Evolutionary conservation across 2,797 vertebrate genomes (phyloP).

Genomic region (Enteromius viviparus): DNA sequence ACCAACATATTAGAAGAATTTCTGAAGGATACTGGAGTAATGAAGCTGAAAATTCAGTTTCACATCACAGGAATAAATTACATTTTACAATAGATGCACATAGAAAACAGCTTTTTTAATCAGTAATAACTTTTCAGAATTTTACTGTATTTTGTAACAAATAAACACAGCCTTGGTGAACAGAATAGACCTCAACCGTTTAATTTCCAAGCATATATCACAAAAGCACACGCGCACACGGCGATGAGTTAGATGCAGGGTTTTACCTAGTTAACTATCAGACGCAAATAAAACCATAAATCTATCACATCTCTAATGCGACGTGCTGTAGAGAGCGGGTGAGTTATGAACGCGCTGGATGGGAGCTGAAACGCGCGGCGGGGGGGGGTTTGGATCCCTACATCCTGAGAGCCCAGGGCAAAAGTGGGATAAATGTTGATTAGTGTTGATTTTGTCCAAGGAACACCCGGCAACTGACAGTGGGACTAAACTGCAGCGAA

Average conservation of each 20-base stretch:
- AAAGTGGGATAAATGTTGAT: constrained; percentile 99
- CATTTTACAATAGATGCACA: neutral
- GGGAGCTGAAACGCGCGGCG: constrained; percentile 94
- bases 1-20: neutral
- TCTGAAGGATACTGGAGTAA: neutral
- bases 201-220: neutral
- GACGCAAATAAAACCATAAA: constrained; percentile 98
- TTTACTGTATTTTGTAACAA: neutral
- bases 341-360: constrained; percentile 93
- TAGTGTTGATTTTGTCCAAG: constrained; percentile 99
- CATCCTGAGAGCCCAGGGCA: constrained; percentile 93
- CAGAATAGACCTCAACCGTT: neutral
- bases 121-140: neutral
- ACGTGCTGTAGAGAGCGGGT: constrained; percentile 84
- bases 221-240: constrained; percentile 17
- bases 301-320: constrained; percentile 95
- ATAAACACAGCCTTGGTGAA: neutral
- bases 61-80: neutral
- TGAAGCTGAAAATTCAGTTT: neutral
- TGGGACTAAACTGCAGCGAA: constrained; percentile 96
- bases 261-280: constrained; percentile 87
- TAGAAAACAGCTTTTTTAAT: neutral
- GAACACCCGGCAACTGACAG: constrained; percentile 95
- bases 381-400: constrained; percentile 75
- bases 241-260: constrained; percentile 69